These are phyloP conservation scores for Epinephelus fuscoguttatus DNA, from an alignment of 2,113 vertebrate genomes.

Conservation along the genomic window DNA sequence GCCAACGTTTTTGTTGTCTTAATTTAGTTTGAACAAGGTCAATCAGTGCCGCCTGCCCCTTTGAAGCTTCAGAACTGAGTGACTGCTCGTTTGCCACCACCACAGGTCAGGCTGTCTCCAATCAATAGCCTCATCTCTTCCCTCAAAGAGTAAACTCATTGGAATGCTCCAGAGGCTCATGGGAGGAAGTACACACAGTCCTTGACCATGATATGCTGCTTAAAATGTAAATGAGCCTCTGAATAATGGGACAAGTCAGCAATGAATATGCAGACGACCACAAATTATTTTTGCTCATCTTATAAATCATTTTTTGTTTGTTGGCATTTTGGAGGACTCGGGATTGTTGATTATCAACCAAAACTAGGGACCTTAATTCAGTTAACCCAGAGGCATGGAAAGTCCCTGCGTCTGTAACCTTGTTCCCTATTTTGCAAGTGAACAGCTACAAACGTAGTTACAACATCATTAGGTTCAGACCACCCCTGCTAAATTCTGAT, in stretches of 20 bases:
- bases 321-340: constrained; percentile 60
- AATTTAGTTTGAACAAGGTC: constrained; percentile 68
- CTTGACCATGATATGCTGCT: constrained; percentile 79
- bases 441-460: constrained; percentile 3
- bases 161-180: constrained; percentile 71
- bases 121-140: constrained; percentile 72
- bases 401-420: constrained; percentile 6
- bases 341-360: constrained; percentile 34
- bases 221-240: constrained; percentile 78
- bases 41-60: constrained; percentile 34
- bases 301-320: constrained; percentile 70
- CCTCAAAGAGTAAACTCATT: constrained; percentile 73
- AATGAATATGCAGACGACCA: constrained; percentile 75
- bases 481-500: background rate
- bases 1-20: constrained; percentile 40
- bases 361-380: constrained; percentile 14
- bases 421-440: constrained; percentile 13
- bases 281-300: constrained; percentile 71
- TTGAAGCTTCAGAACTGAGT: constrained; percentile 42
- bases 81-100: constrained; percentile 55
- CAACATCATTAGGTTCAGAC: background rate
- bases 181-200: constrained; percentile 74
- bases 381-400: constrained; percentile 12
- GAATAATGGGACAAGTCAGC: constrained; percentile 77
- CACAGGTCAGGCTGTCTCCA: constrained; percentile 65